Percentiles rank a stretch among this genome's conserved stretches.
These are phyloP conservation scores for Lycia hirtaria DNA, from an alignment of 2,888 invertebrate genomes.

Conservation along the genomic window DNA sequence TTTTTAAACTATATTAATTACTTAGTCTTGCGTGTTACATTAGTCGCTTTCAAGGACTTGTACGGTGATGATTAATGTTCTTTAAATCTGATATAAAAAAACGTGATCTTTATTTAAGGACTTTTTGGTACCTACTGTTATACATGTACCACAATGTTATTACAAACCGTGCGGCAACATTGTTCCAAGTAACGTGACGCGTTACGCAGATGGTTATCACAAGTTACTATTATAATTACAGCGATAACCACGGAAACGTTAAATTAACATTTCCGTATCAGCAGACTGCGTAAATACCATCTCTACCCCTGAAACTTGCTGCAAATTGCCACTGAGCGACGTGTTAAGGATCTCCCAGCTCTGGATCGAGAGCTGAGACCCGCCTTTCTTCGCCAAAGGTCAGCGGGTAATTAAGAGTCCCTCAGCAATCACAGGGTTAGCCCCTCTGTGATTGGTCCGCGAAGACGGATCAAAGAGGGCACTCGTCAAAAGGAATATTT, in stretches of 20 bases:
- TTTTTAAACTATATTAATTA: too few species aligned
- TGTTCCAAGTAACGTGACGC: not conserved
- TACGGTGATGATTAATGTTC: too few species aligned
- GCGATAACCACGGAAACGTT: conserved; percentile 38
- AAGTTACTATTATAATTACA: conserved; percentile 18
- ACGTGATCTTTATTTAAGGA: too few species aligned
- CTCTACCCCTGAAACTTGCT: conserved; percentile 48
- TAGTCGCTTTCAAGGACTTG: too few species aligned
- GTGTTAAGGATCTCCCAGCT: conserved; percentile 54
- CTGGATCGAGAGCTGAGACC: conserved; percentile 44
- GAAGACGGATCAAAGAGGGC: conserved; percentile 75
- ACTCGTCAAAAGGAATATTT: conserved; percentile 82
- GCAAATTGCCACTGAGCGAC: conserved; percentile 71
- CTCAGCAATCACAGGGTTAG: conserved; percentile 75
- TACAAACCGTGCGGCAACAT: not conserved
- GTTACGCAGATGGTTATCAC: not conserved
- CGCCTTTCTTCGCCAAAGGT: conserved; percentile 70
- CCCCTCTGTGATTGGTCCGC: conserved; percentile 75
- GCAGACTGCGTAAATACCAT: conserved; percentile 43
- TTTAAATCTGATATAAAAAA: too few species aligned
- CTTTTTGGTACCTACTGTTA: too few species aligned
- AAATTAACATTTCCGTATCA: conserved; percentile 46
- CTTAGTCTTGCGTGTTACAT: too few species aligned
- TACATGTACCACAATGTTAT: not conserved
- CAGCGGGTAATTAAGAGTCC: conserved; percentile 81